Evolutionary conservation across 2,888 invertebrate species (phyloP).

Genomic region (Xestia c-nigrum): DNA sequence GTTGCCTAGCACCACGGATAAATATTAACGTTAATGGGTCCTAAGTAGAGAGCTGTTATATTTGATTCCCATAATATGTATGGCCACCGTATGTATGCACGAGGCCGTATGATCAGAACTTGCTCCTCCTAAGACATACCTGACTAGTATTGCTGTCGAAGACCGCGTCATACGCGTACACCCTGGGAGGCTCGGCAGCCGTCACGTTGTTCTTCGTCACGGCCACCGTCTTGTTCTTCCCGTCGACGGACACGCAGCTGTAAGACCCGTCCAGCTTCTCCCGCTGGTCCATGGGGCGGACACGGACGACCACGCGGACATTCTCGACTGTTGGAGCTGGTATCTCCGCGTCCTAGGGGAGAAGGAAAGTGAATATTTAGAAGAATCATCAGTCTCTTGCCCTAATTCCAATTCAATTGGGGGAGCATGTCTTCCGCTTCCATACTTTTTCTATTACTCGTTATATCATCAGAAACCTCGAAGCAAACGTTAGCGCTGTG

Average conservation of each 20-base stretch:
- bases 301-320: conserved; percentile 98
- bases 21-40: too few species aligned
- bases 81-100: neutral
- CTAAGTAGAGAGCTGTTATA: too few species aligned
- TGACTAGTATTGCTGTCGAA: conserved; percentile 96
- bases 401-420: too few species aligned
- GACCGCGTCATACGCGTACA: conserved; percentile 98
- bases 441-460: too few species aligned
- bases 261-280: conserved; percentile 94
- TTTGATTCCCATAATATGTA: too few species aligned
- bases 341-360: conserved; percentile 85
- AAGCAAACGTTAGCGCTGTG: too few species aligned
- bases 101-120: neutral
- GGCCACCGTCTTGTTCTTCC: conserved; percentile 94
- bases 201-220: conserved; percentile 94
- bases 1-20: too few species aligned
- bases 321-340: conserved; percentile 95
- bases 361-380: neutral
- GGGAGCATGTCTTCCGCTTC: too few species aligned
- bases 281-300: conserved; percentile 97
- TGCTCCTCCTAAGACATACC: conserved; percentile 83
- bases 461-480: too few species aligned
- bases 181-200: conserved; percentile 95
- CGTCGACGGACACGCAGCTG: conserved; percentile 94
- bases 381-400: neutral